These are phyloP conservation scores for Archocentrus centrarchus DNA, from an alignment of 2,113 vertebrate genomes.

Conservation along the genomic window DNA sequence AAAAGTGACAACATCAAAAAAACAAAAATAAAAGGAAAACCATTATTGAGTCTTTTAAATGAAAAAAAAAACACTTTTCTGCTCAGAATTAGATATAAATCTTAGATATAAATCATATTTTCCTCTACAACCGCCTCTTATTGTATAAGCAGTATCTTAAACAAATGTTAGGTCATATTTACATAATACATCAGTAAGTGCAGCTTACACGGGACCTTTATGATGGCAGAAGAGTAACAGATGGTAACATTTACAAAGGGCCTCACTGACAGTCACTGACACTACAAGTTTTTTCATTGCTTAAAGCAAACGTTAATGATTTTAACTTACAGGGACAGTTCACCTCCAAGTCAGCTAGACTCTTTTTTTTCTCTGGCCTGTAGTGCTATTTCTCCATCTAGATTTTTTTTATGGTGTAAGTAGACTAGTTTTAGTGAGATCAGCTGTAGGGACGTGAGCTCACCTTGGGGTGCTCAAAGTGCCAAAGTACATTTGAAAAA, in stretches of 20 bases:
- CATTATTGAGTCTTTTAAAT: slow-evolving; percentile 32
- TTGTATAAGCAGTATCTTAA: not conserved
- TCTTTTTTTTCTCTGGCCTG: not conserved
- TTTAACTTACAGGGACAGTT: not conserved
- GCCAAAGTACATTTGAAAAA: not conserved
- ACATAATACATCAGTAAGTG: slow-evolving; percentile 27
- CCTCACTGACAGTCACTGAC: no score
- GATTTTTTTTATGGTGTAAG: not conserved
- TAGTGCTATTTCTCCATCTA: not conserved
- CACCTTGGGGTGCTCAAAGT: not conserved
- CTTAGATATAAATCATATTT: not conserved
- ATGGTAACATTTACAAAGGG: not conserved
- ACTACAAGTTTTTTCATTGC: not conserved
- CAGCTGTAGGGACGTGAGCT: not conserved
- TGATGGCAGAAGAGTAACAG: not conserved
- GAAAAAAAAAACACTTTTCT: not conserved
- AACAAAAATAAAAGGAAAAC: slow-evolving; percentile 16
- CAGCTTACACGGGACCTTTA: slow-evolving; percentile 21
- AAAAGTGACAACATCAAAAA: slow-evolving; percentile 13
- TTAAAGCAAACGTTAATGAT: not conserved
- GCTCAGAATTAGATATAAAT: not conserved
- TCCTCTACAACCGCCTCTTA: not conserved
- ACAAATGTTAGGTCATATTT: slow-evolving; percentile 19
- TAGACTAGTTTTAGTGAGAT: not conserved
- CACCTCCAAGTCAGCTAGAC: not conserved